Conservation (phyloP, 2,113 vertebrate species). For the Myiozetetes cayanensis region DNA sequence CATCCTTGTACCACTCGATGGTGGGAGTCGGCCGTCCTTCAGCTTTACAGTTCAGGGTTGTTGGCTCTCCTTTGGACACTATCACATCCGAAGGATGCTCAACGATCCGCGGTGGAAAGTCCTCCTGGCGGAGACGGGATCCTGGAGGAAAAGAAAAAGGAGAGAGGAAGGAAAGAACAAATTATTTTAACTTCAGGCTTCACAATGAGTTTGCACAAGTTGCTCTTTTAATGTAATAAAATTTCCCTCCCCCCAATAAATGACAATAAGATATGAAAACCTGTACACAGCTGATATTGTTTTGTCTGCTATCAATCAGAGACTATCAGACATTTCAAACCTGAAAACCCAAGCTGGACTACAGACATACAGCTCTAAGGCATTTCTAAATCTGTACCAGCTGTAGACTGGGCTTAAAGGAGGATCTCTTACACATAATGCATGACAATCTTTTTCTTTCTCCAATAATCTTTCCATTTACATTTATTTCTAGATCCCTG, state of each 20-base stretch:
- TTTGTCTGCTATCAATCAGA: not conserved
- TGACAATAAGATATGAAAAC: not conserved
- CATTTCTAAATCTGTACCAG: not conserved
- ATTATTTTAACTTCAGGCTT: not conserved
- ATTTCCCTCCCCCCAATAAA: not conserved
- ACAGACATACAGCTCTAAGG: not conserved
- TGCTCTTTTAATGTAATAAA: not conserved
- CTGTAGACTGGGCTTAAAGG: not conserved
- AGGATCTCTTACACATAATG: not conserved
- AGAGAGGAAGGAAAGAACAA: not conserved
- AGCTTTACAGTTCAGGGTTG: slow-evolving; percentile 97
- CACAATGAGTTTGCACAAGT: not conserved
- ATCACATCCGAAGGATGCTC: slow-evolving; percentile 98
- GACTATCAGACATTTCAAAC: not conserved
- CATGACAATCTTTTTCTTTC: not conserved
- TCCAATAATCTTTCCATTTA: not conserved
- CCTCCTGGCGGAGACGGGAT: slow-evolving; percentile 97
- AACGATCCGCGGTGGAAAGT: slow-evolving; percentile 94
- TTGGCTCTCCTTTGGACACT: slow-evolving; percentile 97
- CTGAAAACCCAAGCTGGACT: not conserved
- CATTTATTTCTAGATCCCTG: not conserved
- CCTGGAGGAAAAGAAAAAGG: slow-evolving; percentile 70
- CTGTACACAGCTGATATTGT: not conserved
- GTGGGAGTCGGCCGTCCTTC: slow-evolving; percentile 94
- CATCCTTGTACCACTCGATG: slow-evolving; percentile 98